Evolutionary conservation across 2,888 invertebrate species (phyloP), one percentile per base, ranked within the genome.

Genomic region (Cheilosia variabilis): DNA sequence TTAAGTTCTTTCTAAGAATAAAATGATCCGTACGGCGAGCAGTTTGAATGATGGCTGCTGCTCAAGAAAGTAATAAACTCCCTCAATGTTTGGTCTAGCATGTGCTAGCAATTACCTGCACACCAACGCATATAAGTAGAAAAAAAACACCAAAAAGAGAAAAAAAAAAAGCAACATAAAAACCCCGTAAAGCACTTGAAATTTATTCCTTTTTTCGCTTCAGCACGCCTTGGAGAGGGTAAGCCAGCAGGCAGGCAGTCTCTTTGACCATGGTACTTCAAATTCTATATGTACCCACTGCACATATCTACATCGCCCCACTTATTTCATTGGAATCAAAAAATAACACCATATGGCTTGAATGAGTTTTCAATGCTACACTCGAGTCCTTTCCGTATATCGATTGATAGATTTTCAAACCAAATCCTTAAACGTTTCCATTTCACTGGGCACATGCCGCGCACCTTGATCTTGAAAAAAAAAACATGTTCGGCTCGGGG

Each of bases 51-150:
- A 84, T 84, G 84, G 75, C 63, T 73, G 66, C 80, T 55, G 43
- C 58, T 69, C 62, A 66, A 72, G 15, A 45, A 60, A 45, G 78
- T 66, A 84, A 80, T 86, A 81, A 86, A 81, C 80, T 66, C 52
- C 34, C 65, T 31, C 69, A 58, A 55, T 72, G 78, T 45, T 68
- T 68, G 69, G 65, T 80, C 76, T 72, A 81, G 68, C 86, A 86
- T 86, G 72, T 86, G 86, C 78, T 81, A 47, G 77, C 81, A 86
- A 86, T 86, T 86, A 86, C 86, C 86, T 86, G 86, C 53, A 68
- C 45, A 27, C 27, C 62, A 34, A 43, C 24, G 34, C 57, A 13
- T 17, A 45, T 17, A n/a, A 9, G 17, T 45, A 17, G 4, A 27
- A 6, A 43, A 47, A 41, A 47, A 71, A 17, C 19, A 47, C 17